Evolutionary conservation across 2,797 vertebrate species (phyloP).

Genomic region (Neoniphon sammara): DNA sequence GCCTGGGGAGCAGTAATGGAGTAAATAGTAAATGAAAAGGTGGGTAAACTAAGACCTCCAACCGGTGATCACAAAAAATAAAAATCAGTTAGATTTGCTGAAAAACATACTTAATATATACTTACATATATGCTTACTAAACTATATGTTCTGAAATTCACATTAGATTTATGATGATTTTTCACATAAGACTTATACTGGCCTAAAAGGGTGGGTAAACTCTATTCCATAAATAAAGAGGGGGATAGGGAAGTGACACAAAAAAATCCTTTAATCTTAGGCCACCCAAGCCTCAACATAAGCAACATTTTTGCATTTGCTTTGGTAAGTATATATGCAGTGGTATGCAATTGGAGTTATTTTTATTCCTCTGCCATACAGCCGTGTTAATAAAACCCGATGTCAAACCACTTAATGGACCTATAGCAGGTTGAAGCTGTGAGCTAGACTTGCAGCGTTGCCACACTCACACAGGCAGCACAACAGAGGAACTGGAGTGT

Average conservation of each 20-base stretch:
- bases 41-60: conserved; percentile 33
- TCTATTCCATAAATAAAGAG: conserved; percentile 47
- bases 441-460: conserved; percentile 18
- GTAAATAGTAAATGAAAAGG: conserved; percentile 24
- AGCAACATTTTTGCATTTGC: conserved; percentile 10
- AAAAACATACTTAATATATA: conserved; percentile 7
- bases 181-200: conserved; percentile 11
- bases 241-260: background rate
- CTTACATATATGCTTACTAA: conserved; percentile 5
- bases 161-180: conserved; percentile 17
- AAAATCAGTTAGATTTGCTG: background rate
- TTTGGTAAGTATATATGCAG: conserved; percentile 24
- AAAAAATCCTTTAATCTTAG: conserved; percentile 18
- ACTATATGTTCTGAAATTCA: conserved; percentile 20
- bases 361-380: conserved; percentile 10
- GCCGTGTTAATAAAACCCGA: conserved; percentile 30
- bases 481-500: conserved; percentile 27
- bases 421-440: conserved; percentile 23
- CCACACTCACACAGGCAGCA: conserved; percentile 23
- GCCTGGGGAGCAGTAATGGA: conserved; percentile 15
- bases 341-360: conserved; percentile 4
- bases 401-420: conserved; percentile 37
- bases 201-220: conserved; percentile 25
- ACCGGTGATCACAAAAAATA: too few species aligned
- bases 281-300: conserved; percentile 1